These are phyloP conservation scores for Zophobas atratus DNA, from an alignment of 1,140 invertebrate species.

Conservation along the genomic window DNA sequence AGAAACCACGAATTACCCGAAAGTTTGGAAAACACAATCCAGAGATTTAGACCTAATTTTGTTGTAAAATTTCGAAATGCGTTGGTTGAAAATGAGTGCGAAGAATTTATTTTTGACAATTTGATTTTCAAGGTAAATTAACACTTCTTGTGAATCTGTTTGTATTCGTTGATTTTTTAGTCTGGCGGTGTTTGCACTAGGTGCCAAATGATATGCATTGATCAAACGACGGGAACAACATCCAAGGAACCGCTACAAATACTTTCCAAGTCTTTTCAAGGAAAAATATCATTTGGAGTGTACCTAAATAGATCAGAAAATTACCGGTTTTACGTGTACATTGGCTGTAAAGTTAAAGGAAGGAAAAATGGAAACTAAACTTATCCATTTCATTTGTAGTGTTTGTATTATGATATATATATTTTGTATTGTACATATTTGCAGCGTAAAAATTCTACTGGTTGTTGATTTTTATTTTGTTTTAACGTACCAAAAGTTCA, in stretches of 20 bases:
- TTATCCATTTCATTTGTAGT: neutral
- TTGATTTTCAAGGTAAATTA: slow-evolving; percentile 76
- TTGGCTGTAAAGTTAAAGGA: slow-evolving; percentile 3
- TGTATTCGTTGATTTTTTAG: slow-evolving; percentile 66
- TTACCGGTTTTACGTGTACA: neutral
- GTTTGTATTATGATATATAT: neutral
- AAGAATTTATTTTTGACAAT: slow-evolving; percentile 79
- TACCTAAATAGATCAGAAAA: slow-evolving; percentile 68
- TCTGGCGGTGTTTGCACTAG: slow-evolving; percentile 85
- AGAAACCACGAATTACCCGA: slow-evolving; percentile 70
- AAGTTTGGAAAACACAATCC: slow-evolving; percentile 72
- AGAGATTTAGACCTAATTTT: slow-evolving; percentile 81
- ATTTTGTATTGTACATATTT: too few relatives aligned
- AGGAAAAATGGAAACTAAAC: neutral
- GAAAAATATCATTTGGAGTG: slow-evolving; percentile 85
- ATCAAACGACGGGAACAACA: slow-evolving; percentile 86
- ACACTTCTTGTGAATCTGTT: slow-evolving; percentile 4
- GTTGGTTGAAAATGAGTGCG: slow-evolving; percentile 86
- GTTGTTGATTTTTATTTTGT: too few relatives aligned
- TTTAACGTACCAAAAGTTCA: too few relatives aligned
- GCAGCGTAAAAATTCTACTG: too few relatives aligned
- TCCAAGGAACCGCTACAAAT: slow-evolving; percentile 89
- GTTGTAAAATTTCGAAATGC: slow-evolving; percentile 74
- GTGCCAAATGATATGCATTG: slow-evolving; percentile 96
- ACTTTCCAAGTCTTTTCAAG: slow-evolving; percentile 80